Percentiles rank a stretch among this genome's conserved stretches.
Conservation (phyloP, 2,113 vertebrate genomes). For the Shinisaurus crocodilurus region DNA sequence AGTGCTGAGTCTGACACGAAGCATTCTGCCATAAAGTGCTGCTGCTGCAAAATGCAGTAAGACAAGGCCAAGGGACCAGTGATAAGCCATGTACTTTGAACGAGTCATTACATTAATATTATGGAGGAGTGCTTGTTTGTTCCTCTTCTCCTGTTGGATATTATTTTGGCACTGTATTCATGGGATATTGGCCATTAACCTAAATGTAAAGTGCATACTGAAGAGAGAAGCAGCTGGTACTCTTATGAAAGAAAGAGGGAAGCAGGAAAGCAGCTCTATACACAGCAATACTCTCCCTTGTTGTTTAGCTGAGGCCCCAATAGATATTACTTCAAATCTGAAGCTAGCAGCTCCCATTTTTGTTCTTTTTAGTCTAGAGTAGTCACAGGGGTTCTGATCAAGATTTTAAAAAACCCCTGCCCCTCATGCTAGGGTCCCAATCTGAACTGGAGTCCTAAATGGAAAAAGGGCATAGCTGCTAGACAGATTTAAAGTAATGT, state of each 20-base stretch:
- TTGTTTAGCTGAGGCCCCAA: not conserved
- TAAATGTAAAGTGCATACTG: not conserved
- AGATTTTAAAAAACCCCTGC: no score
- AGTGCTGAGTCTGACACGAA: not conserved
- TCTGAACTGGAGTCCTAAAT: no score
- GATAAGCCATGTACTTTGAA: not conserved
- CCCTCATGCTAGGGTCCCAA: no score
- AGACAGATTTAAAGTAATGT: no score
- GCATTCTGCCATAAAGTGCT: not conserved
- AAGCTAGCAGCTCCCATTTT: no score
- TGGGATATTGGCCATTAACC: not conserved
- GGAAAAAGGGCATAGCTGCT: no score
- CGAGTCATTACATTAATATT: not conserved
- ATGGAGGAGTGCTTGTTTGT: not conserved
- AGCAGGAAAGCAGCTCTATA: no score
- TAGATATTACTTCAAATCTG: no score
- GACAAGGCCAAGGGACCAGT: not conserved
- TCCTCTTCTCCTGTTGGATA: not conserved
- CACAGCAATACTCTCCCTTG: not conserved
- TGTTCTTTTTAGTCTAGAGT: no score
- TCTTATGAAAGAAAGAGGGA: not conserved
- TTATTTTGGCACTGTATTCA: not conserved
- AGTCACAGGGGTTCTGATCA: no score
- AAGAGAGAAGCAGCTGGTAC: not conserved
- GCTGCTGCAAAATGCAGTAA: not conserved